Percentiles rank a stretch among this genome's conserved stretches.
Conservation (phyloP, 2,113 vertebrate genomes). For the Tachycineta bicolor region DNA sequence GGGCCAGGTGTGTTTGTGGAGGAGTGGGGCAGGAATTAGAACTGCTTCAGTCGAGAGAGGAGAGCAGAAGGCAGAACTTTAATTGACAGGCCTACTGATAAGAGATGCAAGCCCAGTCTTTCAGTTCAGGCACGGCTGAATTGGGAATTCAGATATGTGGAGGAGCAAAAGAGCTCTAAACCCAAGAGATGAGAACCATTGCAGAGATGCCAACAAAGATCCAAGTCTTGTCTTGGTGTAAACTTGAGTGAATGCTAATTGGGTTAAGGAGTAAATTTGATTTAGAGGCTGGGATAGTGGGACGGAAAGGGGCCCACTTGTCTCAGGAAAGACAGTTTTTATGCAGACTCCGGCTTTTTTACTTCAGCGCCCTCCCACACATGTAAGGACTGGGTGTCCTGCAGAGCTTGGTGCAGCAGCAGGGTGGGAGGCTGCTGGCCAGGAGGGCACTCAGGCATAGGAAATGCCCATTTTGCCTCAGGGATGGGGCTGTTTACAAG, state of each 20-base stretch:
- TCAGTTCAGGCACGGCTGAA: neutral
- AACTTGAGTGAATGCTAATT: neutral
- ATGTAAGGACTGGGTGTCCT: neutral
- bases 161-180: neutral
- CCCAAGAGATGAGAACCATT: neutral
- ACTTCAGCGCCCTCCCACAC: neutral
- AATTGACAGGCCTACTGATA: neutral
- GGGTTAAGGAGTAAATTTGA: neutral
- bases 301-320: neutral
- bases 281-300: neutral
- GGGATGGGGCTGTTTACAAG: slow-evolving; percentile 33
- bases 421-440: neutral
- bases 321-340: neutral
- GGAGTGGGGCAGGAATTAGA: neutral
- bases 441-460: neutral
- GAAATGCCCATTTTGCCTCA: slow-evolving; percentile 36
- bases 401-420: neutral
- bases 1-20: neutral
- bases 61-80: neutral
- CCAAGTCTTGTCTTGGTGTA: neutral
- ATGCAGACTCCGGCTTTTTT: neutral
- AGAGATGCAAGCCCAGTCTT: neutral
- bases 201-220: neutral
- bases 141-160: neutral
- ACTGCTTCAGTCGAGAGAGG: neutral